Base-by-base conservation (phyloP, 2,797 vertebrate species). In the Rhynchotus rufescens region DNA sequence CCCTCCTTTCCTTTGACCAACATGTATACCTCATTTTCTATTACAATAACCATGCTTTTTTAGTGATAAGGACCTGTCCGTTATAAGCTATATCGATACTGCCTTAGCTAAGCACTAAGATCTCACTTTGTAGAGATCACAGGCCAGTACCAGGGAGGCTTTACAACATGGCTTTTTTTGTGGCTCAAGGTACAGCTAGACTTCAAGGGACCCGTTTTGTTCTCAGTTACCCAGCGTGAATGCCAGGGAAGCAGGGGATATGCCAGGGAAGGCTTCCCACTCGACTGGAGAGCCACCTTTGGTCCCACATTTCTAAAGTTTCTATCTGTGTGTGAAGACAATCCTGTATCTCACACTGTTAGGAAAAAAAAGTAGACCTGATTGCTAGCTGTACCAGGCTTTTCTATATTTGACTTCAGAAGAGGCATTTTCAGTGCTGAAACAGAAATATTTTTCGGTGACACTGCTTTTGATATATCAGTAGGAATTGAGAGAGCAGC, bases 341-440 rank as follows among this genome's bases (percentile, higher is more conserved):
- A 44, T 61, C 7, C 15, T 60, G 2, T 21, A 40, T 32, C 6
- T 32, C 32, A 32, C 28, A 5, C 10, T 3, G 7, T 69, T 3
- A 36, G 13, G 47, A 21, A 36, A 66, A 54, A 54, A 23, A 38
- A 49, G 49, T 13, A 4, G 57, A 1, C 5, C 10, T 45, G 6
- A 4, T 72, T 80, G 19, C 45, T 88, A 6, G 15, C 32, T 78
- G 2, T 67, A 9, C 11, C 72, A 61, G 30, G 38, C 61, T 72
- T 80, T 60, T 77, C 51, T 59, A 16, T 40, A n/a, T 60, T 74
- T 85, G 75, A 42, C 36, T 82, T 82, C 80, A 86, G 34, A 67
- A 61, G 34, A 77, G 22, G 15, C 2, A 16, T 67, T 90, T 87
- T 78, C 49, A 42, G 3, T 45, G 57, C 28, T 65, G 61, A 15